Evolutionary conservation across 2,113 vertebrate species (phyloP).

Genomic region (Psittacus erithacus): DNA sequence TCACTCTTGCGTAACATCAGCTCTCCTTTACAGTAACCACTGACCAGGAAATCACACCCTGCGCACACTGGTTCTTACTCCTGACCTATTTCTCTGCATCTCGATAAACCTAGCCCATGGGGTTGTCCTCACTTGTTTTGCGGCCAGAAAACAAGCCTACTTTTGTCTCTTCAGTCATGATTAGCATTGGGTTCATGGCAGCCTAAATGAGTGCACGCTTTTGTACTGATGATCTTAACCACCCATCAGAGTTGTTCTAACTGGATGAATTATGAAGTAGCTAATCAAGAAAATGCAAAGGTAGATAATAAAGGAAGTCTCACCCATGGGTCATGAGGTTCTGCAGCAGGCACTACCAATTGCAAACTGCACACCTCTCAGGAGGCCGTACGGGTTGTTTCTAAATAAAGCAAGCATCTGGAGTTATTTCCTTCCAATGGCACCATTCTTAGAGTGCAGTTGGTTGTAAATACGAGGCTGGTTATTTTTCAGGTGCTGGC

Average conservation of each 20-base stretch:
- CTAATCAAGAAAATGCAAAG: background rate
- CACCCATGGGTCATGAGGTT: background rate
- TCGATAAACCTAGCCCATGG: rapidly evolving
- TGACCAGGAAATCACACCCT: background rate
- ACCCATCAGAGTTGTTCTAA: background rate
- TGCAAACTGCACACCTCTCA: background rate
- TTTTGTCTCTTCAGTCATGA: background rate
- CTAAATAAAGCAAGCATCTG: background rate
- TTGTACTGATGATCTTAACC: background rate
- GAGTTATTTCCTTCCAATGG: background rate
- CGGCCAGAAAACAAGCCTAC: background rate
- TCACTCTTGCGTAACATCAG: background rate
- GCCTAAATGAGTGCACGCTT: rapidly evolving
- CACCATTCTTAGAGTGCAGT: conserved; percentile 14
- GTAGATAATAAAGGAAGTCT: background rate
- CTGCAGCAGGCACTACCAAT: background rate
- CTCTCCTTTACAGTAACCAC: background rate
- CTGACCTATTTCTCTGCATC: conserved; percentile 55
- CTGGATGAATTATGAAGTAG: background rate
- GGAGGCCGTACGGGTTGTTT: background rate
- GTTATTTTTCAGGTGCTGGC: background rate
- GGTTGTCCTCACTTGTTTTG: background rate
- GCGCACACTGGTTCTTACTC: background rate
- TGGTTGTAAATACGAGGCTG: background rate
- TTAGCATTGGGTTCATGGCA: rapidly evolving